A percentile compares a stretch with the other conserved stretches of the same genome.
Evolutionary conservation across 2,797 vertebrate genomes (phyloP).

Genomic region (Notoglanidium macrostoma): DNA sequence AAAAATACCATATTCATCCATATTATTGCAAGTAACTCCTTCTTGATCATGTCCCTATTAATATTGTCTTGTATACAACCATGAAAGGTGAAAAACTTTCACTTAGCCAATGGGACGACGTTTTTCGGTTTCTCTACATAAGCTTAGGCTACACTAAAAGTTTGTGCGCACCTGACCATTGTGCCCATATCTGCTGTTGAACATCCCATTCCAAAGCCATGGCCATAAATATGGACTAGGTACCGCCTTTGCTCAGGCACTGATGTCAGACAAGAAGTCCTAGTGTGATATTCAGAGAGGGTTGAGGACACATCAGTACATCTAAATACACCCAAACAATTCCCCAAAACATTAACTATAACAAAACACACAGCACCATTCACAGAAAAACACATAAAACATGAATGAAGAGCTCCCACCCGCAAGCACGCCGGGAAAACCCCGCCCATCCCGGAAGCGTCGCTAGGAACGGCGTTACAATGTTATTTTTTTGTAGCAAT

Average conservation of each 20-base stretch:
- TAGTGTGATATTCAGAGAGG: not conserved
- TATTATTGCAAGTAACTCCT: not conserved
- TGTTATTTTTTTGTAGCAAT: too few relatives aligned
- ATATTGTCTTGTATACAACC: not conserved
- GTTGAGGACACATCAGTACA: not conserved
- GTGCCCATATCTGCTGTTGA: not conserved
- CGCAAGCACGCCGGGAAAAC: too few relatives aligned
- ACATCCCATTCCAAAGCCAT: too few relatives aligned
- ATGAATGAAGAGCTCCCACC: too few relatives aligned
- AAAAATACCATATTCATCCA: not conserved
- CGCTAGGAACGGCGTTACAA: too few relatives aligned
- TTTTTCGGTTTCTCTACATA: not conserved
- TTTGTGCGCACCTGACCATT: not conserved
- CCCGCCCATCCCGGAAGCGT: too few relatives aligned
- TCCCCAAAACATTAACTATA: too few relatives aligned
- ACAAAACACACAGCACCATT: too few relatives aligned
- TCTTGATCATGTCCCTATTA: not conserved
- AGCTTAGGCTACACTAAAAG: not conserved
- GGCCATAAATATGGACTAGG: not conserved
- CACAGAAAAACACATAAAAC: too few relatives aligned
- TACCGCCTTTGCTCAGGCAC: not conserved
- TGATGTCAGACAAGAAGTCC: not conserved
- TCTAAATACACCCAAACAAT: too few relatives aligned
- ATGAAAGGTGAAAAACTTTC: not conserved
- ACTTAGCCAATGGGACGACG: not conserved